These are phyloP conservation scores for Antheraea yamamai DNA, from an alignment of 2,888 invertebrate species.

Conservation along the genomic window DNA sequence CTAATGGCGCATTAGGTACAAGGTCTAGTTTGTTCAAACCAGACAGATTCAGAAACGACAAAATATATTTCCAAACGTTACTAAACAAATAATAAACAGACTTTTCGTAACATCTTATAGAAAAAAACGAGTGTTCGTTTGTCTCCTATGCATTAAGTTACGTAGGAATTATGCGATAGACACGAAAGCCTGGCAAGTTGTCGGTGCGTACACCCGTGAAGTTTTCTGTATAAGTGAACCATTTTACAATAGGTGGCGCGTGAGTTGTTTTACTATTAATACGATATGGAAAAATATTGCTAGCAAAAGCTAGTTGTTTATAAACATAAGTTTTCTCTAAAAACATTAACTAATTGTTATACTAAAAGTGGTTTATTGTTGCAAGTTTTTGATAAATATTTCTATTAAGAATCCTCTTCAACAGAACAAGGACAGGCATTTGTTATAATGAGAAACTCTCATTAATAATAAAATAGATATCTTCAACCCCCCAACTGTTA, in stretches of 20 bases:
- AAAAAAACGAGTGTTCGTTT: neutral
- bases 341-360: neutral
- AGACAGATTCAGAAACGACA: neutral
- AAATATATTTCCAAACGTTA: constrained; percentile 7
- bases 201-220: no score
- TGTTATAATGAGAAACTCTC: constrained; percentile 3
- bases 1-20: constrained; percentile 8
- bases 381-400: neutral
- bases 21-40: constrained; percentile 5
- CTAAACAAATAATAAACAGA: neutral
- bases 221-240: no score
- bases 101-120: neutral
- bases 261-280: no score
- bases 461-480: constrained; percentile 11
- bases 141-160: no score
- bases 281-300: no score
- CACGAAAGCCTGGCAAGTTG: no score
- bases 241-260: no score
- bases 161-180: no score
- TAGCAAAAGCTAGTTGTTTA: no score
- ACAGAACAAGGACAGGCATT: neutral
- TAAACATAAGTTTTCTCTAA: neutral
- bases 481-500: constrained; percentile 1
- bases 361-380: neutral
- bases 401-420: neutral